phyloP scores from a whole-genome alignment of 2,888 invertebrate species.

The Callyntrura guangdongensis region DNA sequence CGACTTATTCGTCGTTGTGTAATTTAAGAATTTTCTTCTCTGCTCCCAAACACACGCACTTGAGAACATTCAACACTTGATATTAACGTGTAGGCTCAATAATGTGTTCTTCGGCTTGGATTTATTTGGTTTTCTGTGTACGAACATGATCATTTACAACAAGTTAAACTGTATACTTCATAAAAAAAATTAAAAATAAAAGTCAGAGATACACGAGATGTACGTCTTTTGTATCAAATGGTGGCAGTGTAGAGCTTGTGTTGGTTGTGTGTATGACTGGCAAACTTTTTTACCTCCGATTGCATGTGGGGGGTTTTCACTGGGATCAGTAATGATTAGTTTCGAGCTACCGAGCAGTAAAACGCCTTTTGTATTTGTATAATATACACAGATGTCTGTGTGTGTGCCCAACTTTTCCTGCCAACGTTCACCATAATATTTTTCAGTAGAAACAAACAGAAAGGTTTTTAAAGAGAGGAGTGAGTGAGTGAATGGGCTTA shows the following conservation, averaged over 20 bases:
- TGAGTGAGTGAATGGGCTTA: slow-evolving; percentile 69
- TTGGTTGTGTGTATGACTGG: slow-evolving; percentile 19
- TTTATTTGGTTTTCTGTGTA: slow-evolving; percentile 15
- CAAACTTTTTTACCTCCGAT: slow-evolving; percentile 43
- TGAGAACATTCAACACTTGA: slow-evolving; percentile 2
- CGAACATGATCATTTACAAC: slow-evolving; percentile 1
- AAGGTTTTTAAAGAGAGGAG: slow-evolving; percentile 26
- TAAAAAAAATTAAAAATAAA: neutral
- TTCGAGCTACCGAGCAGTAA: slow-evolving; percentile 74
- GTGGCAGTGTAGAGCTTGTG: neutral
- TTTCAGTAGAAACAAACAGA: slow-evolving; percentile 56
- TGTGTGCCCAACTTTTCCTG: slow-evolving; percentile 47
- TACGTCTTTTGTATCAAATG: slow-evolving; percentile 34
- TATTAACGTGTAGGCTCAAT: neutral
- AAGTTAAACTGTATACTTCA: neutral
- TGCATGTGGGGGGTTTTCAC: slow-evolving; percentile 80
- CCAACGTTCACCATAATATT: slow-evolving; percentile 30
- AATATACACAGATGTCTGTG: slow-evolving; percentile 31
- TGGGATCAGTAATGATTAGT: slow-evolving; percentile 81
- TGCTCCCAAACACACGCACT: neutral
- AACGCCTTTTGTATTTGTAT: too few relatives aligned
- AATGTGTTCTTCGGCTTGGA: neutral
- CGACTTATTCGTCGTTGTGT: neutral
- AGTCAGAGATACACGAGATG: neutral
- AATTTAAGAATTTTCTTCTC: slow-evolving; percentile 53